These are phyloP conservation scores for Paradisaea rubra DNA, from an alignment of 2,113 vertebrate species.

Conservation along the genomic window DNA sequence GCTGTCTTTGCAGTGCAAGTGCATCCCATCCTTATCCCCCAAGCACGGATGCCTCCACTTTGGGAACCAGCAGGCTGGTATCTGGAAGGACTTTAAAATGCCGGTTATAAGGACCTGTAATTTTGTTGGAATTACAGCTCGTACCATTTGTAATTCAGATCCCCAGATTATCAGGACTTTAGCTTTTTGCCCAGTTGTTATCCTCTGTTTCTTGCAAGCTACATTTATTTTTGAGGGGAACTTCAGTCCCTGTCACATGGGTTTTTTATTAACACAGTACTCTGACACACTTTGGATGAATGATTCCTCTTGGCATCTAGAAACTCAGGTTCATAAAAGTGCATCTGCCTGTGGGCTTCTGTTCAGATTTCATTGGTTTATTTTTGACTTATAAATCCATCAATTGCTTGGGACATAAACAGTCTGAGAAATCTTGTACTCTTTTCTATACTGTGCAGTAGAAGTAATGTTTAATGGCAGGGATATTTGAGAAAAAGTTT, in stretches of 20 bases:
- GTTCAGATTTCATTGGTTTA: background rate
- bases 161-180: background rate
- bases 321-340: background rate
- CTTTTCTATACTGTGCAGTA: background rate
- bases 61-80: background rate
- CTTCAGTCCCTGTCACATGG: background rate
- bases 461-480: background rate
- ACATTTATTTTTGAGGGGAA: background rate
- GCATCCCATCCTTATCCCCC: background rate
- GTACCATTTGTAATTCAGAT: background rate
- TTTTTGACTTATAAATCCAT: slow-evolving; percentile 3
- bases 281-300: background rate
- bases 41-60: rapidly evolving
- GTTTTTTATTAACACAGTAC: background rate
- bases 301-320: background rate
- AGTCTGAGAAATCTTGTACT: background rate
- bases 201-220: background rate
- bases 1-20: background rate
- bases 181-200: background rate
- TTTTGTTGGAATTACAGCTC: background rate
- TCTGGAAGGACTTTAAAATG: background rate
- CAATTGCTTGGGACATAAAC: background rate
- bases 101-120: background rate
- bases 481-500: background rate
- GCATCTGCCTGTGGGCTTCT: background rate